These are phyloP conservation scores for Tuberolachnus salignus DNA, from an alignment of 2,888 invertebrate genomes.

Conservation along the genomic window DNA sequence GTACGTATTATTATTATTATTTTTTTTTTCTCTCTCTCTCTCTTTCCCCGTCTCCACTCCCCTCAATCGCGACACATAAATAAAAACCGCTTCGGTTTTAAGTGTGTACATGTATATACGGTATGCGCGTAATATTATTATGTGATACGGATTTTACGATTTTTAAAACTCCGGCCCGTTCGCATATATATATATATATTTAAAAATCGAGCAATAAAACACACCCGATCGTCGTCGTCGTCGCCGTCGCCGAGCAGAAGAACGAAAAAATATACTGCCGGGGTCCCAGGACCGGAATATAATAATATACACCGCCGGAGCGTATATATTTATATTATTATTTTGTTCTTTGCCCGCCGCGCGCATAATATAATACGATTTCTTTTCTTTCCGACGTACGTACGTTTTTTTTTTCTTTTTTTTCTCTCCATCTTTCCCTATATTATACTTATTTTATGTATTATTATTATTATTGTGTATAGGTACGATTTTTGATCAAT, in stretches of 20 bases:
- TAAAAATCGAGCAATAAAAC: slow-evolving; percentile 55
- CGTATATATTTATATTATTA: too few species aligned
- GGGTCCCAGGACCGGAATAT: slow-evolving; percentile 42
- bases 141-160: slow-evolving; percentile 54
- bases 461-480: too few species aligned
- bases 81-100: slow-evolving; percentile 55
- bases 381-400: slow-evolving; percentile 16
- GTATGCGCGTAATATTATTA: neutral
- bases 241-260: neutral
- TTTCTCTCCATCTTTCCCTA: too few species aligned
- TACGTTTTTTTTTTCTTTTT: neutral
- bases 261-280: slow-evolving; percentile 20
- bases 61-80: slow-evolving; percentile 48
- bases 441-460: too few species aligned
- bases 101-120: slow-evolving; percentile 1
- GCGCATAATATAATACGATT: slow-evolving; percentile 42
- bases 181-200: slow-evolving; percentile 27
- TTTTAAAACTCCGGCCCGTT: slow-evolving; percentile 54
- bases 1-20: neutral
- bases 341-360: slow-evolving; percentile 44
- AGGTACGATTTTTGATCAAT: slow-evolving; percentile 55
- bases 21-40: neutral
- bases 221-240: slow-evolving; percentile 30
- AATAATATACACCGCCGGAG: slow-evolving; percentile 25
- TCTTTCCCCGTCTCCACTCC: neutral